Evolutionary conservation across 2,888 invertebrate species (phyloP), one percentile per base, ranked within the genome.

Genomic region (Caenorhabditis panamensis): DNA sequence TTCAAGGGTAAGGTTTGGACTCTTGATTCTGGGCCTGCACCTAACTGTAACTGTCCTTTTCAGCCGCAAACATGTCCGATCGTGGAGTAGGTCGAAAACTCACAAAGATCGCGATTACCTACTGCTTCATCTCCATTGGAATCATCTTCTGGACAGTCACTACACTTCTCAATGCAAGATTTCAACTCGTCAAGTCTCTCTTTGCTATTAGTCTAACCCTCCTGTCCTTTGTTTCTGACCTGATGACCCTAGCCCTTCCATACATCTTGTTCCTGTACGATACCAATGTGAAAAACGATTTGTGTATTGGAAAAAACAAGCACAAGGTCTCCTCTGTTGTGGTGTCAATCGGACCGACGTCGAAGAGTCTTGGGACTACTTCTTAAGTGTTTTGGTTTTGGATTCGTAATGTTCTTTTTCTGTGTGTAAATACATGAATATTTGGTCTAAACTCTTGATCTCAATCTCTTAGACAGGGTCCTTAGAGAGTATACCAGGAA

Each of bases 211-310:
- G 13, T 11, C 13, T 41, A 13, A 41, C 13, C 13, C 41, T 41
- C 11, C 6, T 41, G 41, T 6, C 13, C 13, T 41, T 31, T 31
- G 31, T 13, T 2, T 41, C 41, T 6, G 41, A 41, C 41, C 13
- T 41, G 69, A 62, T 61, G 26, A 37, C 69, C 1, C 22, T 69
- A 22, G 49, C 68, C n/a, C 68, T 68, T 5, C 68, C 68, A 0
- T 68, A 68, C 18, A 59, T 68, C 47, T 59, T 69, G 6, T 11
- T 69, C 1, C n/a, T 62, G 9, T 69, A 26, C 31, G 69, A 69
- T 31, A 22, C 51, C 22, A 69, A 69, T 16, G 24, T 69, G 1
- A 24, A 22, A 22, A 49, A 24, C 4, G 68, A 69, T 18, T n/a
- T 68, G 56, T 11, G 13, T 13, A 1, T 24, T 4, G 18, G 5